A percentile compares a stretch with the other conserved stretches of the same genome.
These are phyloP conservation scores for Pseudomyrmex cubaensis DNA, from an alignment of 1,140 invertebrate genomes.

Conservation along the genomic window DNA sequence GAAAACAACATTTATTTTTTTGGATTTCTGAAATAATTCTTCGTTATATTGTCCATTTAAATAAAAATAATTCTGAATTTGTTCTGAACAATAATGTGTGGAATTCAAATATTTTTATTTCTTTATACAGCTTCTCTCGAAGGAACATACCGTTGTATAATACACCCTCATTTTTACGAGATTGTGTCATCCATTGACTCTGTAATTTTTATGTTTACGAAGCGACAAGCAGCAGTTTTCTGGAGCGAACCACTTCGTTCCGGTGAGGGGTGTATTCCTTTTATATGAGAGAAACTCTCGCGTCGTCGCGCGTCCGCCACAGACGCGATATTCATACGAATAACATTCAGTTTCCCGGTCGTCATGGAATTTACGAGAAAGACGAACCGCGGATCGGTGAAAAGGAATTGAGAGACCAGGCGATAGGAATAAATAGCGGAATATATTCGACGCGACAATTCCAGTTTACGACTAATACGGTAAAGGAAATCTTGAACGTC, in stretches of 20 bases:
- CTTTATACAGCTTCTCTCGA: not conserved
- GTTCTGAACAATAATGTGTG: not conserved
- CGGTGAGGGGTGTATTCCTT: conserved; percentile 6
- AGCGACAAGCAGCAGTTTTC: conserved; percentile 4
- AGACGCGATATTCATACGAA: conserved; percentile 56
- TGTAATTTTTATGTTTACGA: conserved; percentile 51
- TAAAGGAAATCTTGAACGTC: conserved; percentile 20
- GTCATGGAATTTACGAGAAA: conserved; percentile 41
- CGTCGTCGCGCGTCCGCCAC: not conserved
- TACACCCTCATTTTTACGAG: conserved; percentile 22
- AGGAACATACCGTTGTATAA: not conserved
- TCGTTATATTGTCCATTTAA: too few species aligned
- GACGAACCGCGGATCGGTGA: conserved; percentile 29
- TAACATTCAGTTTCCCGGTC: conserved; percentile 52
- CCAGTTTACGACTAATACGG: conserved; percentile 46
- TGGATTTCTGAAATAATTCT: too few species aligned
- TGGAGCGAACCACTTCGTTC: conserved; percentile 21
- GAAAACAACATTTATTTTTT: too few species aligned
- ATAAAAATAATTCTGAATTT: too few species aligned
- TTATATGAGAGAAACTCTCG: conserved; percentile 14
- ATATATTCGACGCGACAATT: conserved; percentile 49
- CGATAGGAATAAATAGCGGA: conserved; percentile 48
- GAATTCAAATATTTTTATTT: not conserved
- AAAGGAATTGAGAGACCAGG: conserved; percentile 36
- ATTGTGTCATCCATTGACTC: not conserved